These are phyloP conservation scores for Serripes groenlandicus DNA, from an alignment of 2,888 invertebrate species.

Conservation along the genomic window DNA sequence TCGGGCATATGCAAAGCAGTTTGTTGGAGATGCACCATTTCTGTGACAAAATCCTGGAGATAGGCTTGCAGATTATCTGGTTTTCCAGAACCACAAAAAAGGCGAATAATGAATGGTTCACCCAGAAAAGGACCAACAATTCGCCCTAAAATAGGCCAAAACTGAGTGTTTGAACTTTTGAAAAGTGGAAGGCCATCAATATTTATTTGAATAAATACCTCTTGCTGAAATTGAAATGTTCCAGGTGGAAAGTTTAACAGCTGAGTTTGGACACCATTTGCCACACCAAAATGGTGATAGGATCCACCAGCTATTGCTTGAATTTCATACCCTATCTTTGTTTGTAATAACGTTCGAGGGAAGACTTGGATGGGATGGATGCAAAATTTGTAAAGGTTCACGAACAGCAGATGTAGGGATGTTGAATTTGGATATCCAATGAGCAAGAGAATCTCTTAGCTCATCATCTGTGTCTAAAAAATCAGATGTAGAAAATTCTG, in stretches of 20 bases:
- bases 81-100: slow-evolving; percentile 41
- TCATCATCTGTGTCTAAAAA: slow-evolving; percentile 7
- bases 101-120: slow-evolving; percentile 41
- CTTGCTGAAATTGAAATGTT: background rate
- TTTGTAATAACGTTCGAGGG: slow-evolving; percentile 49
- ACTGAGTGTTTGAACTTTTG: slow-evolving; percentile 34
- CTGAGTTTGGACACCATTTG: background rate
- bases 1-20: background rate
- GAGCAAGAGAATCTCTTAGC: background rate
- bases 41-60: slow-evolving; percentile 50
- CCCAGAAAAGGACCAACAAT: slow-evolving; percentile 4
- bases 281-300: slow-evolving; percentile 52
- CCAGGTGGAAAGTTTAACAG: background rate
- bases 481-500: too few relatives aligned
- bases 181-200: slow-evolving; percentile 53
- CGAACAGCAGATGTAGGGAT: slow-evolving; percentile 32
- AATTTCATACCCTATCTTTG: slow-evolving; percentile 28
- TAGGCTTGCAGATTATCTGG: slow-evolving; percentile 48
- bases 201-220: slow-evolving; percentile 37
- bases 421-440: slow-evolving; percentile 24
- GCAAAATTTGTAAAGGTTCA: slow-evolving; percentile 29
- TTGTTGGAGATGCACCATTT: slow-evolving; percentile 23
- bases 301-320: slow-evolving; percentile 29
- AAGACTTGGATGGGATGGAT: slow-evolving; percentile 18
- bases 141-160: slow-evolving; percentile 50